These are phyloP conservation scores for Brachyptera risi DNA, from an alignment of 2,888 invertebrate genomes.

Conservation along the genomic window DNA sequence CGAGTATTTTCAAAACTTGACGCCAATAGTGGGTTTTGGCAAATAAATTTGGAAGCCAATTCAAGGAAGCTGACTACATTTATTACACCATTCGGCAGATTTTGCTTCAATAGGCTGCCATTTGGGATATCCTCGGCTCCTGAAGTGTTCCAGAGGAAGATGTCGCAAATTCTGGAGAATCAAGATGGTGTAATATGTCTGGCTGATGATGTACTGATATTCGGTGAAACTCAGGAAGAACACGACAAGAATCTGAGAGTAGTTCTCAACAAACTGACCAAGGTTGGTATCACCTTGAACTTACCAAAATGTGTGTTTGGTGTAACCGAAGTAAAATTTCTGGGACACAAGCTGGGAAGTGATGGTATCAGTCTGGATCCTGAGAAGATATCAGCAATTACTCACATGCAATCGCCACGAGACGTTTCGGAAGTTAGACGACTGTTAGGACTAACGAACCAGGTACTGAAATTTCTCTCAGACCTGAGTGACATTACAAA, in stretches of 20 bases:
- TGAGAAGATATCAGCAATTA: background rate
- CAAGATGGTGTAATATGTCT: constrained; percentile 4
- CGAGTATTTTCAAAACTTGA: constrained; percentile 36
- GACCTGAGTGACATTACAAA: constrained; percentile 34
- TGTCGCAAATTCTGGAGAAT: constrained; percentile 26
- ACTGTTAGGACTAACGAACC: constrained; percentile 10
- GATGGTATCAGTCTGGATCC: constrained; percentile 1
- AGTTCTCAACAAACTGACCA: background rate
- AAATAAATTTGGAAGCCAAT: constrained; percentile 31
- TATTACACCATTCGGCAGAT: constrained; percentile 34
- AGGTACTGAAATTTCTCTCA: constrained; percentile 8
- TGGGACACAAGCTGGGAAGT: constrained; percentile 1
- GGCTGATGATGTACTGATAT: constrained; percentile 1
- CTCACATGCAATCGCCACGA: background rate
- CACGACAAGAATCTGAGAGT: background rate
- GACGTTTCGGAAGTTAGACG: background rate
- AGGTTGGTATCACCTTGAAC: background rate
- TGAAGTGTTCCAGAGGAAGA: constrained; percentile 29
- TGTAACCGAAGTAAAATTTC: background rate
- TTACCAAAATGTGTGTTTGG: background rate
- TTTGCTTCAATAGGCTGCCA: constrained; percentile 28
- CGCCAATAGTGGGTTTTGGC: constrained; percentile 36
- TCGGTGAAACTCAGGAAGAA: background rate
- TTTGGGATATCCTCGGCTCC: constrained; percentile 30
- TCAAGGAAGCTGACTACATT: too few relatives aligned